Evolutionary conservation across 2,797 vertebrate genomes (phyloP).

Genomic region (Borostomias antarcticus): DNA sequence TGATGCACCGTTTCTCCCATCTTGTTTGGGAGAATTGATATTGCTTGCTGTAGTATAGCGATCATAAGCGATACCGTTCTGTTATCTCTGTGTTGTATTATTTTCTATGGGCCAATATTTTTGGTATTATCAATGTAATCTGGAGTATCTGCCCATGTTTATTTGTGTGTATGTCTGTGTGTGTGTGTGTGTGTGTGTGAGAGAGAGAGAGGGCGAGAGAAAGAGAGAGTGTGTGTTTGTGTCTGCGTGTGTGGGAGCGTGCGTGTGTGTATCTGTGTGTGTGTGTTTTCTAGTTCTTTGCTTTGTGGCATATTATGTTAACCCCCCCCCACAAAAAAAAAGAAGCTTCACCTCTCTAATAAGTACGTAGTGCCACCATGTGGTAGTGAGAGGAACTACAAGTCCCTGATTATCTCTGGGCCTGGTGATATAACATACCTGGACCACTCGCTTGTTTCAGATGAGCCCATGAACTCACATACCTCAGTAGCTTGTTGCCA

Average conservation of each 20-base stretch:
- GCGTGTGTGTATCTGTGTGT: slow-evolving; percentile 19
- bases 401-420: not conserved
- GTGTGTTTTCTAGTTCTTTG: slow-evolving; percentile 47
- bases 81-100: slow-evolving; percentile 77
- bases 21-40: slow-evolving; percentile 69
- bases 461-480: slow-evolving; percentile 25
- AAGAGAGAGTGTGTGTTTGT: slow-evolving; percentile 35
- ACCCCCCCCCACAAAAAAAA: slow-evolving; percentile 42
- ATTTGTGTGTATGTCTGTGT: slow-evolving; percentile 32
- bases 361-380: slow-evolving; percentile 78
- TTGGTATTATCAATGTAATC: slow-evolving; percentile 75
- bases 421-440: not conserved
- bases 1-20: slow-evolving; percentile 61
- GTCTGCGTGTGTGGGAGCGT: slow-evolving; percentile 42
- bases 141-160: slow-evolving; percentile 69
- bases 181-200: slow-evolving; percentile 4
- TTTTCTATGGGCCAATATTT: slow-evolving; percentile 82
- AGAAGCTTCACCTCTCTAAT: slow-evolving; percentile 37
- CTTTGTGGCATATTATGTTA: slow-evolving; percentile 57
- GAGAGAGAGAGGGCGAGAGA: slow-evolving; percentile 25
- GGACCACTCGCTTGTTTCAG: slow-evolving; percentile 30
- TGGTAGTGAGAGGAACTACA: slow-evolving; percentile 52
- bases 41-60: slow-evolving; percentile 64
- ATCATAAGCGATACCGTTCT: slow-evolving; percentile 62
- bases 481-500: slow-evolving; percentile 12